These are phyloP conservation scores for Heliconius congener DNA, from an alignment of 1,140 invertebrate species.

Conservation along the genomic window DNA sequence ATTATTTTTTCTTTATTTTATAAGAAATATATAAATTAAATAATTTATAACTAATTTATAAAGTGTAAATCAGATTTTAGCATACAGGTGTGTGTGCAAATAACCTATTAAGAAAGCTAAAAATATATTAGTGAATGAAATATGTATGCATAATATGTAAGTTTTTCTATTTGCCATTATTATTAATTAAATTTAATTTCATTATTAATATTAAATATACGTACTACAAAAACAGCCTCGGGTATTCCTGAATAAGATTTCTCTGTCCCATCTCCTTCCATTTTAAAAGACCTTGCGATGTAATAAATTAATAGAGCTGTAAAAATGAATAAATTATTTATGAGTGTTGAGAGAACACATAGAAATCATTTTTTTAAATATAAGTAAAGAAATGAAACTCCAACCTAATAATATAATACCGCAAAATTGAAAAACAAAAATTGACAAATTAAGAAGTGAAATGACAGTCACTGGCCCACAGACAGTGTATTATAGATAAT, in stretches of 20 bases:
- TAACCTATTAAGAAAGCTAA: conserved; percentile 17
- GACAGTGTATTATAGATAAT: not conserved
- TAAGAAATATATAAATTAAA: not conserved
- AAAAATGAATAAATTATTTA: not conserved
- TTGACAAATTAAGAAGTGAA: not conserved
- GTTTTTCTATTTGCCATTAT: not conserved
- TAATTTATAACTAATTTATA: not conserved
- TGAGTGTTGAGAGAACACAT: not conserved
- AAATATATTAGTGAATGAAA: not conserved
- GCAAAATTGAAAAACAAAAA: conserved; percentile 9
- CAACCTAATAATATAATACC: not conserved
- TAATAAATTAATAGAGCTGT: conserved; percentile 14
- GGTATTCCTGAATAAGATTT: conserved; percentile 90
- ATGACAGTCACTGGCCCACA: not conserved
- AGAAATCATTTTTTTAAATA: not conserved
- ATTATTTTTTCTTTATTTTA: not conserved
- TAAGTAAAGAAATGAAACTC: not conserved
- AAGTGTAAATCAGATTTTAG: not conserved
- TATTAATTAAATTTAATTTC: not conserved
- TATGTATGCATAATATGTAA: not conserved
- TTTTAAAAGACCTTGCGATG: conserved; percentile 42
- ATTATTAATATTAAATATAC: conserved; percentile 37
- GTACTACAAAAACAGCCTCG: conserved; percentile 90
- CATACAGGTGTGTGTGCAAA: conserved; percentile 10
- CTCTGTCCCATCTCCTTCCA: conserved; percentile 71